These are phyloP conservation scores for Sternarchorhynchus goeldii DNA, from an alignment of 2,797 vertebrate species.

Conservation along the genomic window DNA sequence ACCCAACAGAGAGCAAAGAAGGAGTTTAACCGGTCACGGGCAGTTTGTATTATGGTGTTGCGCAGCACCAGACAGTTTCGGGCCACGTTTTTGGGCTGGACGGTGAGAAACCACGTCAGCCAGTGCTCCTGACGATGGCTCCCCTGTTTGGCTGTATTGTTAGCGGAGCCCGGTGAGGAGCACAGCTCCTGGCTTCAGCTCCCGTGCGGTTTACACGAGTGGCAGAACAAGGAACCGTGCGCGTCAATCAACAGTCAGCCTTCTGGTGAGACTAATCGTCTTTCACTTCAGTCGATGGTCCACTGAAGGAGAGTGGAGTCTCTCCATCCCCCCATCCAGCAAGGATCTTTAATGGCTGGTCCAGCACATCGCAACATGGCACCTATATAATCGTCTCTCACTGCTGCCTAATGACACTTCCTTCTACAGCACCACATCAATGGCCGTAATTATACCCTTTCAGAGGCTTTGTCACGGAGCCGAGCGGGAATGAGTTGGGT, in stretches of 20 bases:
- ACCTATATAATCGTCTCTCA: slow-evolving; percentile 65
- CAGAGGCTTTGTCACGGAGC: slow-evolving; percentile 65
- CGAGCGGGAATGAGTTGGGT: slow-evolving; percentile 37
- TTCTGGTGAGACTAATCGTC: slow-evolving; percentile 40
- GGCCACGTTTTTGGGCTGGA: neutral
- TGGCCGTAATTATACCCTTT: slow-evolving; percentile 75
- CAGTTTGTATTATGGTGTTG: neutral
- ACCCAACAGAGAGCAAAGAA: too few relatives aligned
- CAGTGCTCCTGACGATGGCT: neutral
- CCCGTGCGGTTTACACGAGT: slow-evolving; percentile 50
- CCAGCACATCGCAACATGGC: slow-evolving; percentile 54
- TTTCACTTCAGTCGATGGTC: slow-evolving; percentile 42
- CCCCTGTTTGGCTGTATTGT: neutral
- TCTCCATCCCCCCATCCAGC: slow-evolving; percentile 46
- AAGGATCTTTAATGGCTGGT: slow-evolving; percentile 55
- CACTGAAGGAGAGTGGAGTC: slow-evolving; percentile 39
- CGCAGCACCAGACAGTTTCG: neutral
- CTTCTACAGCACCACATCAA: slow-evolving; percentile 61
- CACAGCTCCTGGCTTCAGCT: neutral
- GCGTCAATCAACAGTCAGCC: slow-evolving; percentile 45
- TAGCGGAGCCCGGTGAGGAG: neutral
- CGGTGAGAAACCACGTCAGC: neutral
- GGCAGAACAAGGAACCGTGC: slow-evolving; percentile 35
- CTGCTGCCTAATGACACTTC: slow-evolving; percentile 76
- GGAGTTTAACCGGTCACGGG: neutral